Percentiles rank a stretch among this genome's conserved stretches.
Evolutionary conservation across 2,797 vertebrate species (phyloP).

Genomic region (Pangasius djambal): DNA sequence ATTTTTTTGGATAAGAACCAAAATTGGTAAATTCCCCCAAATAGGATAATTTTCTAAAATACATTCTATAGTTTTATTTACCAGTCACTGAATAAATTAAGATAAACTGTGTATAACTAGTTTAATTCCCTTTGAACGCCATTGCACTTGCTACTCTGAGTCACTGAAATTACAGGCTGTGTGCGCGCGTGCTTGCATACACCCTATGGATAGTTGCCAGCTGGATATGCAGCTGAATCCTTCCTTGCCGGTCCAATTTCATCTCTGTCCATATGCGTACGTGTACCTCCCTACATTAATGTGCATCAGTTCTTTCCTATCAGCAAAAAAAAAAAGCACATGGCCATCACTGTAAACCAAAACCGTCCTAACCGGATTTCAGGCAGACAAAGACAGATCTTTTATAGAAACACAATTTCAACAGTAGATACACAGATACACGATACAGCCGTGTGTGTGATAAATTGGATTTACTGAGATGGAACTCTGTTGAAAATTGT

Average conservation of each 20-base stretch:
- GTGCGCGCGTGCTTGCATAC: neutral
- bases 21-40: neutral
- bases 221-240: neutral
- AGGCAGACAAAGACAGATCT: constrained; percentile 1
- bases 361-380: neutral
- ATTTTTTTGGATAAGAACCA: neutral
- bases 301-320: neutral
- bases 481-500: constrained; percentile 3
- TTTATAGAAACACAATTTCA: neutral
- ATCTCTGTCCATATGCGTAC: neutral
- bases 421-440: neutral
- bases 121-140: neutral
- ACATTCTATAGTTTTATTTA: neutral
- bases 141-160: neutral
- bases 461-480: constrained; percentile 27
- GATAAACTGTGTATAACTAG: neutral
- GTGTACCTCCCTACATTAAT: neutral
- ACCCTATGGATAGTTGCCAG: neutral
- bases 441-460: neutral
- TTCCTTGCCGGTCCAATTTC: neutral
- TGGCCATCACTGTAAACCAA: neutral
- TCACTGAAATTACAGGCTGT: neutral
- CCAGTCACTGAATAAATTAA: neutral
- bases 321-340: neutral
- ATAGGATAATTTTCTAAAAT: neutral